Evolutionary conservation across 2,113 vertebrate species (phyloP).

Genomic region (Phyllopteryx taeniolatus): DNA sequence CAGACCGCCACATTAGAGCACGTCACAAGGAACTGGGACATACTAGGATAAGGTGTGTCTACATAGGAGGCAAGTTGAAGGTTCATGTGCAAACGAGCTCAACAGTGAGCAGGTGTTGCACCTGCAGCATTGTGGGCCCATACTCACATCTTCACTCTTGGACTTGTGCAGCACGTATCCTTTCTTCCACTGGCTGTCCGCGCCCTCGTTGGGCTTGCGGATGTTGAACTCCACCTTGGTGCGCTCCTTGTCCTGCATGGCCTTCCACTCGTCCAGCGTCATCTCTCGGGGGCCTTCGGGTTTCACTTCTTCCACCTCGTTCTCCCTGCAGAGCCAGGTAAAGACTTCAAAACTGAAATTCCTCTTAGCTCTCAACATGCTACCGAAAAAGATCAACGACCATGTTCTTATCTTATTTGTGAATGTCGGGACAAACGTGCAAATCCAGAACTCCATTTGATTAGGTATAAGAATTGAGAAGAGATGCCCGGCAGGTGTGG

Average conservation of each 20-base stretch:
- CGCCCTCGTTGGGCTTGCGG: slow-evolving; percentile 95
- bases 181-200: slow-evolving; percentile 97
- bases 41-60: no score
- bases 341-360: slow-evolving; percentile 15
- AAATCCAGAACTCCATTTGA: neutral
- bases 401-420: slow-evolving; percentile 27
- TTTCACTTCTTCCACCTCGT: slow-evolving; percentile 95
- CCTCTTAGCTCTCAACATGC: slow-evolving; percentile 26
- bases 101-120: no score
- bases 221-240: slow-evolving; percentile 99
- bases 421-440: neutral
- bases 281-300: slow-evolving; percentile 96
- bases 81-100: no score
- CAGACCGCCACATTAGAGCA: no score
- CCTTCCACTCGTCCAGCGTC: slow-evolving; percentile 99
- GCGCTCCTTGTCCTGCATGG: slow-evolving; percentile 96
- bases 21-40: no score
- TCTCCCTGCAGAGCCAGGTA: slow-evolving; percentile 77
- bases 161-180: slow-evolving; percentile 98
- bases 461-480: neutral
- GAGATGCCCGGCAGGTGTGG: neutral
- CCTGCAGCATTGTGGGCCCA: neutral
- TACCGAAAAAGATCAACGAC: slow-evolving; percentile 22
- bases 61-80: no score
- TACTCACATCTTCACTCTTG: slow-evolving; percentile 93